These are phyloP conservation scores for Nephrotoma appendiculata DNA, from an alignment of 2,888 invertebrate genomes.

Conservation along the genomic window DNA sequence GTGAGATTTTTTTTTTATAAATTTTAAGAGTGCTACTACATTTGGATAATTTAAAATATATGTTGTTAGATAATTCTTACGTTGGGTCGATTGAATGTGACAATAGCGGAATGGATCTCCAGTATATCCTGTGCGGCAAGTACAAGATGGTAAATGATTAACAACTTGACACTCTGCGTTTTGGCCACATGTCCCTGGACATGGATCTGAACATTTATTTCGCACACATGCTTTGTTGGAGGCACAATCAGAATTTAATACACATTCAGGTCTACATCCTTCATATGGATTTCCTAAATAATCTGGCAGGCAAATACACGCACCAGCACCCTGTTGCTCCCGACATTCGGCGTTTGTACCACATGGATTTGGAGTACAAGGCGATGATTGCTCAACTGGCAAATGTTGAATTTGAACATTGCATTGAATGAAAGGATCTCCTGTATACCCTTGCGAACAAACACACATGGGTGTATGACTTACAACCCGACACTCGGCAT, in stretches of 20 bases:
- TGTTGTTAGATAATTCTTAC: conserved; percentile 27
- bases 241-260: conserved; percentile 54
- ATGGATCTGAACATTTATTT: conserved; percentile 63
- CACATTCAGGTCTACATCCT: conserved; percentile 60
- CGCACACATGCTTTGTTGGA: conserved; percentile 53
- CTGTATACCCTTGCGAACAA: conserved; percentile 37
- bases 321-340: conserved; percentile 46
- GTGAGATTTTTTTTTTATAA: neutral
- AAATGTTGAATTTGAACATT: conserved; percentile 17
- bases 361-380: conserved; percentile 68
- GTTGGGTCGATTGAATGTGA: conserved; percentile 28
- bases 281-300: conserved; percentile 68
- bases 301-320: conserved; percentile 54
- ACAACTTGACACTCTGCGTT: conserved; percentile 60
- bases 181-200: conserved; percentile 60
- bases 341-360: conserved; percentile 61
- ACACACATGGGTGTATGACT: conserved; percentile 69
- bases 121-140: conserved; percentile 50
- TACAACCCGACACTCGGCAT: conserved; percentile 57
- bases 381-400: conserved; percentile 34
- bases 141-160: conserved; percentile 54
- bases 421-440: conserved; percentile 25
- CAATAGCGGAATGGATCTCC: conserved; percentile 64
- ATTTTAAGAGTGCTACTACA: neutral
- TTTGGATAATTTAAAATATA: neutral